phyloP scores from a whole-genome alignment of 2,113 vertebrate species.

The Carollia perspicillata region DNA sequence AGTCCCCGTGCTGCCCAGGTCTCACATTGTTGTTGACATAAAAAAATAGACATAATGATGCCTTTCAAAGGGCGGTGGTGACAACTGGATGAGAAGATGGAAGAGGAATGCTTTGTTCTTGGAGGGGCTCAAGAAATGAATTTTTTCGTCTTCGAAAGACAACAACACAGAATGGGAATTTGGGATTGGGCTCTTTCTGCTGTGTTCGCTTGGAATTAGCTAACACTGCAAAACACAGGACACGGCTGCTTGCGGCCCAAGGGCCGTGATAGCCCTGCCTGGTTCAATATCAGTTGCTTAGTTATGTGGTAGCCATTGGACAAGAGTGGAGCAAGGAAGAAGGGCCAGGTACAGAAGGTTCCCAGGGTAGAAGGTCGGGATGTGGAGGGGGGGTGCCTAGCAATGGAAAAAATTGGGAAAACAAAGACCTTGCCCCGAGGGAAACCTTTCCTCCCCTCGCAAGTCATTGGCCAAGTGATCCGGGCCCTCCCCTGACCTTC shows the following conservation, averaged over 20 bases:
- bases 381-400: too few relatives aligned
- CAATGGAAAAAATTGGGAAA: neutral
- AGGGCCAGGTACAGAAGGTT: neutral
- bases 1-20: neutral
- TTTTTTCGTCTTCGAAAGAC: neutral
- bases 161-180: neutral
- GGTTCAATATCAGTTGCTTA: neutral
- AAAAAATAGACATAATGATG: neutral
- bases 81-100: neutral
- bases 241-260: neutral
- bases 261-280: neutral
- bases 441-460: neutral
- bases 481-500: neutral
- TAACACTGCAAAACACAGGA: neutral
- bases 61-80: neutral
- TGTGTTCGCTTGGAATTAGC: neutral
- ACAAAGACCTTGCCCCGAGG: neutral
- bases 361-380: neutral
- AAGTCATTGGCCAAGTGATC: neutral
- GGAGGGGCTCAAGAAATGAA: neutral
- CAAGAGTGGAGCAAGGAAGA: neutral
- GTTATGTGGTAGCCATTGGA: neutral
- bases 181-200: neutral
- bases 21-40: neutral
- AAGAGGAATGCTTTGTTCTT: rapidly evolving